Evolutionary conservation across 2,113 vertebrate genomes (phyloP).

Genomic region (Hippocampus barbouri): DNA sequence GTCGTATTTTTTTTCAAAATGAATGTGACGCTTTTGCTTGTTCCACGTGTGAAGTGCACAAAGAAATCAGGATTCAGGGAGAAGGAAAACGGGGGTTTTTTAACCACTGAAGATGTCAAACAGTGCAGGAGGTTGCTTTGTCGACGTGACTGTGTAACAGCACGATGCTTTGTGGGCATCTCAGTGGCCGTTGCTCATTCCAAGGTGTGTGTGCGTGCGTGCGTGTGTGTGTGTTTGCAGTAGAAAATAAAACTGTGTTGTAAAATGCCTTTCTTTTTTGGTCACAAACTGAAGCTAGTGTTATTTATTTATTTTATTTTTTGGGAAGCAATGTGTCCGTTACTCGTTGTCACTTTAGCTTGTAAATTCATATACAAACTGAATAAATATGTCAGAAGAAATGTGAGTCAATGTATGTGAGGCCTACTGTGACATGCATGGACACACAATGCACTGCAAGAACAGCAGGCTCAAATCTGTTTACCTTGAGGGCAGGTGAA

Average conservation of each 20-base stretch:
- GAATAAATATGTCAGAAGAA: slow-evolving; percentile 70
- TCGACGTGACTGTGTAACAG: slow-evolving; percentile 35
- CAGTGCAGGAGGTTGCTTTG: slow-evolving; percentile 19
- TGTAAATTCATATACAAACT: slow-evolving; percentile 70
- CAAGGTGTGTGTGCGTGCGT: background rate
- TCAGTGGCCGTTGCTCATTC: slow-evolving; percentile 24
- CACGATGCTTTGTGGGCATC: slow-evolving; percentile 35
- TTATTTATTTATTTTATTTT: slow-evolving; percentile 7
- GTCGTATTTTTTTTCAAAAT: background rate
- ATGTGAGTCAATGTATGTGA: slow-evolving; percentile 23
- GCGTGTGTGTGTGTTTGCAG: slow-evolving; percentile 7
- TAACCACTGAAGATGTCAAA: background rate
- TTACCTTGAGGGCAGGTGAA: slow-evolving; percentile 48
- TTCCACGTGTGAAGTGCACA: slow-evolving; percentile 33
- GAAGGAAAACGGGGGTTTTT: slow-evolving; percentile 25
- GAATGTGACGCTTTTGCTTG: slow-evolving; percentile 18
- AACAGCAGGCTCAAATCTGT: slow-evolving; percentile 21
- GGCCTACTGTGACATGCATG: background rate
- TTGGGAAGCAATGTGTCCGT: slow-evolving; percentile 64
- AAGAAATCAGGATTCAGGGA: slow-evolving; percentile 29
- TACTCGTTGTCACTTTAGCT: slow-evolving; percentile 68
- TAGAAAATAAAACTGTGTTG: slow-evolving; percentile 33
- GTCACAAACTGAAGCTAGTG: slow-evolving; percentile 66
- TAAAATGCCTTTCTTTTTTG: slow-evolving; percentile 56
- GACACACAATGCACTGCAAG: background rate